Percentiles rank a stretch among this genome's conserved stretches.
Conservation (phyloP, 1,140 invertebrate genomes). For the Drosophila parabipectinata region DNA sequence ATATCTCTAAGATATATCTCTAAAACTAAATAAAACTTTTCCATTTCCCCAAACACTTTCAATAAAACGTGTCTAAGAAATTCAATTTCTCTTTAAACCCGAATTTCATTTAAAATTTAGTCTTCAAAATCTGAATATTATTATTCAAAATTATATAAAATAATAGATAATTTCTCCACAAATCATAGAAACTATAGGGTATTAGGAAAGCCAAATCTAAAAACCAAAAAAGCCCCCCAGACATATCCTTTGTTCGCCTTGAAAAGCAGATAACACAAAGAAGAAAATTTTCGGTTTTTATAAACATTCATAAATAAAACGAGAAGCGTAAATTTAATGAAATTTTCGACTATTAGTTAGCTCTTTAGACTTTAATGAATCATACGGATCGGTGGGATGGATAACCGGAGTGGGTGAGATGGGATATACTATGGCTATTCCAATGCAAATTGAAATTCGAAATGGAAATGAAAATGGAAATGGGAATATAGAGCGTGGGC, state of each 20-base stretch:
- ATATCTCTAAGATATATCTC: no score
- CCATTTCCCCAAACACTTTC: no score
- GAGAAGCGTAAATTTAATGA: constrained; percentile 61
- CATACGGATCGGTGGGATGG: constrained; percentile 36
- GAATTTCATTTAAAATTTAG: no score
- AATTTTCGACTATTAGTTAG: constrained; percentile 73
- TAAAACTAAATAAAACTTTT: no score
- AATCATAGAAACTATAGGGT: constrained; percentile 8
- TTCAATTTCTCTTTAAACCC: no score
- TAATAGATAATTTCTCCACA: no score
- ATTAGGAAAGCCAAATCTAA: neutral
- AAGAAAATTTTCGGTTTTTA: constrained; percentile 28
- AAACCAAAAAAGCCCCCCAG: neutral
- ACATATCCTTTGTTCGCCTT: constrained; percentile 26
- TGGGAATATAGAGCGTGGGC: constrained; percentile 26
- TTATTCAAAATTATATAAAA: no score
- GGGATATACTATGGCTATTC: neutral
- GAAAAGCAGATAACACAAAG: constrained; percentile 20
- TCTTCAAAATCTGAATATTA: no score
- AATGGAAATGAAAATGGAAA: constrained; percentile 7
- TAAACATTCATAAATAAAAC: constrained; percentile 51
- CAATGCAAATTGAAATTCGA: neutral
- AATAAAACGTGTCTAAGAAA: no score
- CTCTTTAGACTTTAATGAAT: constrained; percentile 78
- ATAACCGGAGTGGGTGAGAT: constrained; percentile 2